These are phyloP conservation scores for Artemia franciscana DNA, from an alignment of 1,140 invertebrate genomes.

Conservation along the genomic window DNA sequence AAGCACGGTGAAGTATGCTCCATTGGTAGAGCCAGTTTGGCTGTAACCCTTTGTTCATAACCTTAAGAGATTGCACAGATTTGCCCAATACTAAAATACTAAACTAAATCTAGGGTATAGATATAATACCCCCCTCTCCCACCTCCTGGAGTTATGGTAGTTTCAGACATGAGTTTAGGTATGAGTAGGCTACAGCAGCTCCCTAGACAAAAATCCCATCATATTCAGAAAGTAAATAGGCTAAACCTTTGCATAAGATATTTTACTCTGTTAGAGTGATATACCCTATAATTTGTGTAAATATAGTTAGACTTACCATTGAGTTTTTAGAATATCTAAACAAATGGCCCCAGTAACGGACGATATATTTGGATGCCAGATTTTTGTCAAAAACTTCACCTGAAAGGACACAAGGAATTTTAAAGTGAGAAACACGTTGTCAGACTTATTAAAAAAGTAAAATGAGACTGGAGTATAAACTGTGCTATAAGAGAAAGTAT, in stretches of 20 bases:
- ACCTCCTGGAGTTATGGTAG: too few relatives aligned
- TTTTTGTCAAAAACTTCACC: constrained; percentile 72
- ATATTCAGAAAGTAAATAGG: constrained; percentile 5
- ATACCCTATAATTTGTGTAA: neutral
- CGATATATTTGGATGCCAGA: constrained; percentile 99
- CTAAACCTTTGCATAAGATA: constrained; percentile 6
- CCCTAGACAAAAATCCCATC: too few relatives aligned
- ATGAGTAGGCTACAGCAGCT: too few relatives aligned
- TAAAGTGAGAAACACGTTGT: too few relatives aligned
- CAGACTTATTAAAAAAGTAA: neutral
- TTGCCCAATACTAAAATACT: too few relatives aligned
- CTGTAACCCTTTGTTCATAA: too few relatives aligned
- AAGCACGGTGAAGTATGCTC: too few relatives aligned
- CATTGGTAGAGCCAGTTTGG: too few relatives aligned
- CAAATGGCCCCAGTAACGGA: constrained; percentile 97
- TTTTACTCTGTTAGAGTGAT: neutral
- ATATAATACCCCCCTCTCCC: too few relatives aligned
- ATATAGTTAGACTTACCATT: constrained; percentile 38
- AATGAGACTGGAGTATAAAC: neutral
- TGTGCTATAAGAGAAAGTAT: neutral
- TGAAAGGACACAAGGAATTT: constrained; percentile 11
- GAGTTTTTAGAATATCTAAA: constrained; percentile 96
- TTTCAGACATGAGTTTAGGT: too few relatives aligned
- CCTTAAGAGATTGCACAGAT: too few relatives aligned
- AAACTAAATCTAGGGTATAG: too few relatives aligned